Conservation (phyloP, 2,888 invertebrate genomes). For the Diplazon laetatorius region DNA sequence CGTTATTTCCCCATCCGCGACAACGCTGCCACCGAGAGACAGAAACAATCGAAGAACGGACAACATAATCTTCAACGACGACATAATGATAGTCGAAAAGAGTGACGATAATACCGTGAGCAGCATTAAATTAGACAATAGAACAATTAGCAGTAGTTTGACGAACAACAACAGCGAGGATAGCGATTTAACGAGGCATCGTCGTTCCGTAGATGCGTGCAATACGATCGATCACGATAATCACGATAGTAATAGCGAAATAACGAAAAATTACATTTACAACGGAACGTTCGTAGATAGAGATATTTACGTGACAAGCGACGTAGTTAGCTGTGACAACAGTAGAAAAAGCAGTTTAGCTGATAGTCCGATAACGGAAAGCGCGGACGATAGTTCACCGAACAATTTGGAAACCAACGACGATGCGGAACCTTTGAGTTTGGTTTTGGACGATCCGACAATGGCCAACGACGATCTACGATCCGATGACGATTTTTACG, state of each 20-base stretch:
- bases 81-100: constrained; percentile 76
- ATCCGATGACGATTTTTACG: constrained; percentile 75
- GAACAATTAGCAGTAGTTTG: constrained; percentile 71
- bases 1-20: constrained; percentile 59
- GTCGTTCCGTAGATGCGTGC: constrained; percentile 65
- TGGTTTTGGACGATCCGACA: constrained; percentile 78
- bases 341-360: constrained; percentile 77
- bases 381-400: constrained; percentile 71
- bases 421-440: constrained; percentile 77
- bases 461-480: constrained; percentile 69
- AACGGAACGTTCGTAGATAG: constrained; percentile 47
- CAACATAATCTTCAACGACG: constrained; percentile 68
- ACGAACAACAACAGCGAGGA: constrained; percentile 65
- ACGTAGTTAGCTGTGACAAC: constrained; percentile 73
- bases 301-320: constrained; percentile 66
- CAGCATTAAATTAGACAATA: constrained; percentile 74
- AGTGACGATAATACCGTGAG: constrained; percentile 74
- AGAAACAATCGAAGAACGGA: constrained; percentile 27
- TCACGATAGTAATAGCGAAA: constrained; percentile 67
- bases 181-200: constrained; percentile 59
- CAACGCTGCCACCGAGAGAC: constrained; percentile 31
- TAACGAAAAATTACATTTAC: constrained; percentile 59
- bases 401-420: constrained; percentile 73
- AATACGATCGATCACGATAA: constrained; percentile 65
- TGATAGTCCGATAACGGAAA: constrained; percentile 73